These are phyloP conservation scores for Beris morrisii DNA, from an alignment of 2,888 invertebrate species.

Conservation along the genomic window DNA sequence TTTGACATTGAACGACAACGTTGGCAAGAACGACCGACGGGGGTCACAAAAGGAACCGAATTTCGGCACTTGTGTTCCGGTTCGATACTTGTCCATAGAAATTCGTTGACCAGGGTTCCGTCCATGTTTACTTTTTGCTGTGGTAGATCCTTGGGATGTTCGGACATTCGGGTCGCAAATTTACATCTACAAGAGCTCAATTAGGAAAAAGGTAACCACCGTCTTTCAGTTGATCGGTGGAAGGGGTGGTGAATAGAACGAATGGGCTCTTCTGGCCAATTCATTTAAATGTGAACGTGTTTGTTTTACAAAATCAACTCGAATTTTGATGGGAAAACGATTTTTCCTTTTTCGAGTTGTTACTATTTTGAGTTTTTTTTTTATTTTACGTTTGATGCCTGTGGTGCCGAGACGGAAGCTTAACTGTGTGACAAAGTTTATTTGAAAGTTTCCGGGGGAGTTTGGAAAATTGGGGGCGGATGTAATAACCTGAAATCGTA, in stretches of 20 bases:
- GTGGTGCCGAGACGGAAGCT: too few relatives aligned
- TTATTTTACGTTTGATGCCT: too few relatives aligned
- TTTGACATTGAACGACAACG: slow-evolving; percentile 13
- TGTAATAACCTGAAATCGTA: too few relatives aligned
- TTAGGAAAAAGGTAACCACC: slow-evolving; percentile 27
- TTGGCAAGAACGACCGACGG: slow-evolving; percentile 5
- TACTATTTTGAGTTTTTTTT: too few relatives aligned
- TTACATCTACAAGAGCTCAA: slow-evolving; percentile 32
- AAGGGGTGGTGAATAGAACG: slow-evolving; percentile 5
- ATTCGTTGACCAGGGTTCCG: slow-evolving; percentile 1
- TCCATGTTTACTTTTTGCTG: slow-evolving; percentile 22
- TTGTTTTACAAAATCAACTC: slow-evolving; percentile 27
- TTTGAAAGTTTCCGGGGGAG: too few relatives aligned
- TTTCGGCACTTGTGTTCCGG: slow-evolving; percentile 17
- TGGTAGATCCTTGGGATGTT: slow-evolving; percentile 19
- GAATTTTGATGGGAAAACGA: background rate
- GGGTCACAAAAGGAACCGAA: slow-evolving; percentile 26
- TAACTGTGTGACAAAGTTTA: too few relatives aligned
- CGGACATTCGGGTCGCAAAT: slow-evolving; percentile 25
- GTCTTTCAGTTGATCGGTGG: background rate
- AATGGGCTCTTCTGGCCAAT: slow-evolving; percentile 9
- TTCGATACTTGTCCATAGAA: background rate
- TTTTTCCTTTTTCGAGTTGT: background rate
- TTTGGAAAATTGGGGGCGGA: too few relatives aligned
- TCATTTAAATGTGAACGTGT: slow-evolving; percentile 30